Evolutionary conservation across 1,140 invertebrate species (phyloP).

Genomic region (Scaptomyza hsui): DNA sequence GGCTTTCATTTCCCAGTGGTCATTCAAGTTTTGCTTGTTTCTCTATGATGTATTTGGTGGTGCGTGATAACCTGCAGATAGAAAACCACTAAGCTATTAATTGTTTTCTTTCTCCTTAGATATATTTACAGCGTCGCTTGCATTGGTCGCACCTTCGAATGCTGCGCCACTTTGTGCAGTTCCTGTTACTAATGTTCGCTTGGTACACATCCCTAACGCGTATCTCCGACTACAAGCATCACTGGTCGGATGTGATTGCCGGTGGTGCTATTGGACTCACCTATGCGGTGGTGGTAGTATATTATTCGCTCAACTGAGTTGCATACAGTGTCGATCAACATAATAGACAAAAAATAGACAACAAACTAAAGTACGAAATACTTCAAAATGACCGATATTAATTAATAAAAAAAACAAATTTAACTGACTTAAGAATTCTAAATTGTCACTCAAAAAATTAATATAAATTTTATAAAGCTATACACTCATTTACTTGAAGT

Average conservation of each 20-base stretch:
- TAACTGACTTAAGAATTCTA: no score
- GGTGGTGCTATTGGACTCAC: slow-evolving; percentile 86
- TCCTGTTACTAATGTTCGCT: slow-evolving; percentile 89
- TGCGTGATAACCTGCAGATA: slow-evolving; percentile 85
- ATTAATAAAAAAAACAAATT: neutral
- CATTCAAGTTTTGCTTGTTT: slow-evolving; percentile 92
- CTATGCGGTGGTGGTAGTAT: slow-evolving; percentile 86
- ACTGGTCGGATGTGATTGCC: slow-evolving; percentile 89
- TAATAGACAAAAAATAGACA: no score
- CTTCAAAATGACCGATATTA: no score
- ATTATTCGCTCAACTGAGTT: slow-evolving; percentile 47
- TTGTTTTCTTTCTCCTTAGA: slow-evolving; percentile 85
- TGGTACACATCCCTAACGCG: slow-evolving; percentile 93
- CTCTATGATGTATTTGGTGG: slow-evolving; percentile 91
- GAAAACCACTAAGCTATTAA: neutral
- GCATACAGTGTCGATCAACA: no score
- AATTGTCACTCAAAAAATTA: no score
- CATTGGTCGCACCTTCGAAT: slow-evolving; percentile 89
- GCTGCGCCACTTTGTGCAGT: slow-evolving; percentile 90
- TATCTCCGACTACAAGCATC: slow-evolving; percentile 98
- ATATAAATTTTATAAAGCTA: no score
- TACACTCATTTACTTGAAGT: no score
- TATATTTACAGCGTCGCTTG: slow-evolving; percentile 92
- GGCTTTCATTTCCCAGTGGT: slow-evolving; percentile 92
- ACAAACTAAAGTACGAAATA: no score